Percentiles rank a stretch among this genome's conserved stretches.
phyloP scores from a whole-genome alignment of 2,113 vertebrate genomes.

The Chionis minor region DNA sequence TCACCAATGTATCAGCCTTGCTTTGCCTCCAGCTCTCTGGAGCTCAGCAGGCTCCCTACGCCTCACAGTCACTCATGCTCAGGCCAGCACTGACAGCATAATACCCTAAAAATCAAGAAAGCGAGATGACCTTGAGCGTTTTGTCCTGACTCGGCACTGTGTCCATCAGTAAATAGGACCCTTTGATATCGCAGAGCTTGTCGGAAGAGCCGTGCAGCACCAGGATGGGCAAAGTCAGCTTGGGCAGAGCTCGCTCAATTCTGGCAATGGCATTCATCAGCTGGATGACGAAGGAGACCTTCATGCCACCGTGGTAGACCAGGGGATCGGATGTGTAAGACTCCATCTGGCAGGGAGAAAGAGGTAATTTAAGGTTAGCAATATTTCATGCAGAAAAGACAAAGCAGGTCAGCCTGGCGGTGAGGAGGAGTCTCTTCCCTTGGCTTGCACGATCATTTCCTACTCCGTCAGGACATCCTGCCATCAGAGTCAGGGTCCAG shows the following conservation, averaged over 20 bases:
- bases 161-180: constrained; percentile 87
- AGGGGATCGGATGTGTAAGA: constrained; percentile 84
- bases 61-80: neutral
- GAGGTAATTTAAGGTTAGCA: neutral
- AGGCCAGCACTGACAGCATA: neutral
- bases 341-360: constrained; percentile 79
- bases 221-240: constrained; percentile 87
- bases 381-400: neutral
- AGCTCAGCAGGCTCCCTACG: neutral
- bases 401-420: neutral
- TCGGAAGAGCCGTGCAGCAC: constrained; percentile 90
- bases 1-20: neutral
- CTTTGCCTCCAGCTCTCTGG: neutral
- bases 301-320: constrained; percentile 84
- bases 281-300: constrained; percentile 88
- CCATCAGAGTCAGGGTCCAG: neutral
- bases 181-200: constrained; percentile 89
- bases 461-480: neutral
- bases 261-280: constrained; percentile 83
- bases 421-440: neutral
- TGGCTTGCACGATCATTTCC: neutral
- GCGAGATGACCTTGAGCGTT: constrained; percentile 83
- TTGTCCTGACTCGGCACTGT: constrained; percentile 86
- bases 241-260: constrained; percentile 85
- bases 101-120: neutral